Conservation (phyloP, 2,888 invertebrate species). For the Helicoverpa assulta region DNA sequence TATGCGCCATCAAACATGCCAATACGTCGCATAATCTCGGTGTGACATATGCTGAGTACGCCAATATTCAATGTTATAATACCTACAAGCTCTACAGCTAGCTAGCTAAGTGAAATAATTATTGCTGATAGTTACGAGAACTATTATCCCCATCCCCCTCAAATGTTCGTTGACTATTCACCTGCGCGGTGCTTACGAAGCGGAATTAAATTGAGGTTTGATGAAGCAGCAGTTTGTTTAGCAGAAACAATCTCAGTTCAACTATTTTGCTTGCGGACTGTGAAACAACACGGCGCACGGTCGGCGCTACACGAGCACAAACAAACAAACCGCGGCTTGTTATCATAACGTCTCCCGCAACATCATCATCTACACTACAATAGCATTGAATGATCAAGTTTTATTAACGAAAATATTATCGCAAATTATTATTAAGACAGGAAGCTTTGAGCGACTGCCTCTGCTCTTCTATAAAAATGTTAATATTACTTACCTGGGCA, state of each 20-base stretch:
- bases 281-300: constrained; percentile 11
- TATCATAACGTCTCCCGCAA: constrained; percentile 28
- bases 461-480: constrained; percentile 65
- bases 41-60: constrained; percentile 30
- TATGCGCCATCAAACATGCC: constrained; percentile 26
- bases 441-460: constrained; percentile 40
- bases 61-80: constrained; percentile 5
- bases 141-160: background rate
- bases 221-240: constrained; percentile 38
- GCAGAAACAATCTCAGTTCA: constrained; percentile 12
- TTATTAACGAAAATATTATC: constrained; percentile 54
- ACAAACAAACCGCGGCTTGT: constrained; percentile 34
- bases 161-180: background rate
- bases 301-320: constrained; percentile 4
- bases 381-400: constrained; percentile 32
- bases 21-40: constrained; percentile 31
- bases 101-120: background rate
- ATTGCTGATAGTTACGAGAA: background rate
- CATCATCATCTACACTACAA: constrained; percentile 27
- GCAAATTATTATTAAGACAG: constrained; percentile 54
- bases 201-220: background rate
- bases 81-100: background rate
- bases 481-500: constrained; percentile 53
- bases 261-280: constrained; percentile 36
- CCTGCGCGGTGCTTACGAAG: background rate